A percentile compares a stretch with the other conserved stretches of the same genome.
Conservation (phyloP, 2,888 invertebrate genomes). For the Campopleginae sp. region DNA sequence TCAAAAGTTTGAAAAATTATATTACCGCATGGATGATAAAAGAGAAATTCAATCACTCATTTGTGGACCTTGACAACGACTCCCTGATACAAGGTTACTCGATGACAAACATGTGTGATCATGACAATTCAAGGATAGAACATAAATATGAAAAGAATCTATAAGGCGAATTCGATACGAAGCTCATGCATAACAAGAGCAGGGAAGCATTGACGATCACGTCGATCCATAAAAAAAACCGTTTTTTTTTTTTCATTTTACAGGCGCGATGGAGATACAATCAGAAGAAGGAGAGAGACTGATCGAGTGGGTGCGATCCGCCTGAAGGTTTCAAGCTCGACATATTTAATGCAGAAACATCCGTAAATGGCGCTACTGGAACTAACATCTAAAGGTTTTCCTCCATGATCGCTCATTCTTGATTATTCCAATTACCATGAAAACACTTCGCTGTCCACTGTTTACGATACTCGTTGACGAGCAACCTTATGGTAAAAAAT, state of each 20-base stretch:
- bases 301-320: constrained; percentile 60
- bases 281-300: constrained; percentile 47
- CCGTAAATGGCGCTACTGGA: constrained; percentile 55
- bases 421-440: not conserved
- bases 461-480: not conserved
- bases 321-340: constrained; percentile 53
- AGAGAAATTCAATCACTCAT: constrained; percentile 3
- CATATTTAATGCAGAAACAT: constrained; percentile 52
- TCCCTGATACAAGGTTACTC: constrained; percentile 36
- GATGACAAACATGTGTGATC: constrained; percentile 39
- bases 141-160: constrained; percentile 24
- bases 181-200: constrained; percentile 64
- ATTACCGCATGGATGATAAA: not conserved
- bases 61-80: constrained; percentile 51
- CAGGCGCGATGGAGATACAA: constrained; percentile 27
- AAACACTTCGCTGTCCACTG: not conserved
- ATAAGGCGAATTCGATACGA: constrained; percentile 39
- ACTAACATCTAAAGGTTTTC: constrained; percentile 24
- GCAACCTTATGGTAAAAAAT: not conserved
- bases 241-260: constrained; percentile 49
- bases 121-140: constrained; percentile 44
- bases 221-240: constrained; percentile 70
- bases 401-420: not conserved
- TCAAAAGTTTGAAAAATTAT: not conserved
- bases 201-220: constrained; percentile 71